Base-by-base conservation (phyloP, 2,797 vertebrate genomes). In the Okamejei kenojei region DNA sequence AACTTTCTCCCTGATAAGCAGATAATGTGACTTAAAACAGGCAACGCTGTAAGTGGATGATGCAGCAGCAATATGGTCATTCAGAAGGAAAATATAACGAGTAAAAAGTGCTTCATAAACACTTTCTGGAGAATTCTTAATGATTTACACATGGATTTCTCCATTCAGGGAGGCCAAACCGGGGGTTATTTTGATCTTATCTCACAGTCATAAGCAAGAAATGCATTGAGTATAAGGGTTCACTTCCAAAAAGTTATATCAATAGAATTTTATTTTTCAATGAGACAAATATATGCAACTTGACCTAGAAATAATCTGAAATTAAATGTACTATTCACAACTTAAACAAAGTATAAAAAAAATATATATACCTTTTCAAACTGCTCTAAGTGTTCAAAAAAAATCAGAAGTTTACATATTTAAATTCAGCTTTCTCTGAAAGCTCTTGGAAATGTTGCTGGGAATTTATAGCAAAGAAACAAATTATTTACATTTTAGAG, bases 11-110 rank as follows among this genome's bases (percentile, higher is more conserved):
- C 90, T 29, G 71, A 92, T 91, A 91, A 91, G 88, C 68, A 91
- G 88, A 73, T 92, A 92, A 92, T 92, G 71, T 58, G 90, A 76
- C 71, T 92, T 92, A 74, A 92, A 92, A 73, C 88, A 91, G 86
- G 35, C 88, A 92, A 76, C 19, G 71, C 73, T 92, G 68, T 91
- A 38, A 38, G 68, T 54, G 71, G 71, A 45, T 92, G 71, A 54
- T 92, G 19, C 58, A 54, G 5, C 38, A 1, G 5, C 71, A 54
- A 38, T 74, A 38, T 76, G 90, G 90, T 92, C 90, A 92, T 92
- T 92, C 90, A 92, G 35, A 71, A 76, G 90, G 90, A 92, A 76
- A 92, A 76, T 92, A 58, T 58, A 76, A 92, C 17, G 38, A 76
- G 71, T 45, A 76, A 74, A 90, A 90, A 71, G 45, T 90, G 63